A percentile compares a stretch with the other conserved stretches of the same genome.
These are phyloP conservation scores for Hemibagrus wyckioides DNA, from an alignment of 2,113 vertebrate species.

Conservation along the genomic window DNA sequence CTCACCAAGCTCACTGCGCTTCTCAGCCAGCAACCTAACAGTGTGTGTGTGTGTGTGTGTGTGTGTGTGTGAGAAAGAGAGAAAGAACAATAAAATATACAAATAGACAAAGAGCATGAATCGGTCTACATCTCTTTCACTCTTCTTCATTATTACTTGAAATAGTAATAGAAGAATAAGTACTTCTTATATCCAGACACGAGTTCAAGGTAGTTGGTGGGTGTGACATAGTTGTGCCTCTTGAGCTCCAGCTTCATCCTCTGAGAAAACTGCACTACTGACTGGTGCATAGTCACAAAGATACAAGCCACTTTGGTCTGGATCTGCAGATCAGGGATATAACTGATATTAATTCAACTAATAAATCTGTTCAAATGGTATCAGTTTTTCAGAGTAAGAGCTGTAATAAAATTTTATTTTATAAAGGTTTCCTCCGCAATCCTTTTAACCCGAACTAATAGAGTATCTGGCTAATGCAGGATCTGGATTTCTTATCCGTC, in stretches of 20 bases:
- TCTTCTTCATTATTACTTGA: background rate
- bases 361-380: background rate
- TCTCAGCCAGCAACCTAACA: constrained; percentile 81
- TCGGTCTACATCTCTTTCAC: background rate
- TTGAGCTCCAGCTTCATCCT: constrained; percentile 82
- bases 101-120: background rate
- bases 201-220: constrained; percentile 89
- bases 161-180: background rate
- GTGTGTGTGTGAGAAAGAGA: constrained; percentile 1
- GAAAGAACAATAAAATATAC: background rate
- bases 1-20: constrained; percentile 78
- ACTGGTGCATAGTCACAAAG: constrained; percentile 86
- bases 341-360: background rate
- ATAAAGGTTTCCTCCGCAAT: background rate
- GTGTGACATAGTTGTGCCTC: constrained; percentile 86
- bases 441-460: background rate
- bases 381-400: background rate
- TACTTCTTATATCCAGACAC: constrained; percentile 91
- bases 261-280: constrained; percentile 78
- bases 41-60: background rate
- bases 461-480: background rate
- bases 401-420: background rate
- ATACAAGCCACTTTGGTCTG: constrained; percentile 80
- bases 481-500: background rate
- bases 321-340: constrained; percentile 67